A percentile compares a stretch with the other conserved stretches of the same genome.
Evolutionary conservation across 2,888 invertebrate species (phyloP).

Genomic region (Erebia palarica): DNA sequence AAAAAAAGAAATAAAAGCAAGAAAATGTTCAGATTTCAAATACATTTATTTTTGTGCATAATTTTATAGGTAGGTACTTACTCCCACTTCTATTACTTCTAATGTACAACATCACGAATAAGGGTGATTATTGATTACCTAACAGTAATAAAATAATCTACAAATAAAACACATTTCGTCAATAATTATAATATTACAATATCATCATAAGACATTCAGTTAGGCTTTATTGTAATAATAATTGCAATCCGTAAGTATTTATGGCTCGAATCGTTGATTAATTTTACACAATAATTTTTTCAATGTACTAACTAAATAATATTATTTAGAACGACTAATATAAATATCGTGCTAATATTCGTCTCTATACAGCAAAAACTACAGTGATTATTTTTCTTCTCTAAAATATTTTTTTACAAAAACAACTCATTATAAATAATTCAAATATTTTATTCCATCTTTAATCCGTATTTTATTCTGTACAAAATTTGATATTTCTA

Average conservation of each 20-base stretch:
- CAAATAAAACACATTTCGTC: conserved; percentile 59
- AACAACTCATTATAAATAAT: neutral
- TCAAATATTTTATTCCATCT: neutral
- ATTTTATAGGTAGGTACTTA: conserved; percentile 52
- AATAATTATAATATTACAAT: conserved; percentile 40
- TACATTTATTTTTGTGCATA: conserved; percentile 80
- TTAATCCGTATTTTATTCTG: neutral
- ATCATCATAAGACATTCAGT: conserved; percentile 77
- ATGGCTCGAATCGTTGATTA: conserved; percentile 73
- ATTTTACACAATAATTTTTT: conserved; percentile 42
- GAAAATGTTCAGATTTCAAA: conserved; percentile 54
- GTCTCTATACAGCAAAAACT: conserved; percentile 19
- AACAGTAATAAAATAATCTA: conserved; percentile 51
- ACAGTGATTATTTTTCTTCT: conserved; percentile 2
- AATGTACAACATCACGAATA: conserved; percentile 70
- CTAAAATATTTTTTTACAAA: neutral
- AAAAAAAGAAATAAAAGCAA: conserved; percentile 4
- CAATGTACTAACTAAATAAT: conserved; percentile 11
- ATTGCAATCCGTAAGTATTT: conserved; percentile 56
- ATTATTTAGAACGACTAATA: conserved; percentile 5
- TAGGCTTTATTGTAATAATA: conserved; percentile 67
- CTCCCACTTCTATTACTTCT: conserved; percentile 67
- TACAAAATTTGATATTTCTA: neutral
- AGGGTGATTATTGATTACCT: conserved; percentile 63
- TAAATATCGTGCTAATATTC: neutral